Evolutionary conservation across 2,888 invertebrate genomes (phyloP).

Genomic region (Cantharis nigra): DNA sequence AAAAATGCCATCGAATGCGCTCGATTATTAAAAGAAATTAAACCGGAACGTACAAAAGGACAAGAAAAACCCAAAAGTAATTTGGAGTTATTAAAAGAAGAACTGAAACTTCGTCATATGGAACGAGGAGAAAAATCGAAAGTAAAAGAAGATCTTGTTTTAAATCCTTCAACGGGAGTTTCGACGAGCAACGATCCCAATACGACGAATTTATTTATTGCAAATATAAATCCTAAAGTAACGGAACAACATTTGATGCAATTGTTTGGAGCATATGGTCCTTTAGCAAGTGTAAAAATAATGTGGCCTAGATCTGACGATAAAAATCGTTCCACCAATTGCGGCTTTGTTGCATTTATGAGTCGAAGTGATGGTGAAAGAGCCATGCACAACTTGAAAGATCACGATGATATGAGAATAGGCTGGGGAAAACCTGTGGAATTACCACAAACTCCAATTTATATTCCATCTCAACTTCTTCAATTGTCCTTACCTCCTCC

Average conservation of each 20-base stretch:
- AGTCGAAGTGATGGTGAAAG: slow-evolving; percentile 95
- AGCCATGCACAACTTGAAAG: slow-evolving; percentile 81
- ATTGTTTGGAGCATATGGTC: slow-evolving; percentile 95
- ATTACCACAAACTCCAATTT: slow-evolving; percentile 92
- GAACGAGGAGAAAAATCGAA: slow-evolving; percentile 91
- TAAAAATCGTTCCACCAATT: slow-evolving; percentile 86
- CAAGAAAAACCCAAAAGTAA: slow-evolving; percentile 93
- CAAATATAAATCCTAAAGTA: slow-evolving; percentile 93
- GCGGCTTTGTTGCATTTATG: slow-evolving; percentile 99
- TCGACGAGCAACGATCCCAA: slow-evolving; percentile 89
- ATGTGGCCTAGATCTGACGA: slow-evolving; percentile 99
- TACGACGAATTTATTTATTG: slow-evolving; percentile 96
- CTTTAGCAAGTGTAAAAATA: slow-evolving; percentile 97
- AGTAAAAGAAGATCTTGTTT: slow-evolving; percentile 68
- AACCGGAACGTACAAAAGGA: slow-evolving; percentile 64
- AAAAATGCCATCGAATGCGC: slow-evolving; percentile 72
- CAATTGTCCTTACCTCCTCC: slow-evolving; percentile 85
- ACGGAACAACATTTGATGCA: slow-evolving; percentile 95
- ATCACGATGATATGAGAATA: slow-evolving; percentile 89
- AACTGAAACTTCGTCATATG: slow-evolving; percentile 90
- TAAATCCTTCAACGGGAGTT: slow-evolving; percentile 11
- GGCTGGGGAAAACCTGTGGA: slow-evolving; percentile 98
- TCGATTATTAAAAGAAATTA: slow-evolving; percentile 63
- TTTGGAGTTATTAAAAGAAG: slow-evolving; percentile 95
- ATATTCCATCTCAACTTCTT: slow-evolving; percentile 86